Evolutionary conservation across 2,113 vertebrate species (phyloP).

Genomic region (Chinchilla lanigera): DNA sequence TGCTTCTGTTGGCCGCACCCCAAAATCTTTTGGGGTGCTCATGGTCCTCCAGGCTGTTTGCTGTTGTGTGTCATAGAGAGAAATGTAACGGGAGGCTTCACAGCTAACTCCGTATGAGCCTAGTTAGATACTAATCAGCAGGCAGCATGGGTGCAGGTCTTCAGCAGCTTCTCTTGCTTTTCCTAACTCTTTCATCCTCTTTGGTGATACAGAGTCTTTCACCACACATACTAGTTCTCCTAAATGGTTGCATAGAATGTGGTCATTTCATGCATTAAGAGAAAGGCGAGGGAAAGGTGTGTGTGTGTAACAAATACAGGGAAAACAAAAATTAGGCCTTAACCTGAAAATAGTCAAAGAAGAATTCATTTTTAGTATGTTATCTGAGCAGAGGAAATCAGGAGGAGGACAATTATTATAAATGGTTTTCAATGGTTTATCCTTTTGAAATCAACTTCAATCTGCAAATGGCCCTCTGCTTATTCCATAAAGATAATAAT

Average conservation of each 20-base stretch:
- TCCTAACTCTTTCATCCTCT: background rate
- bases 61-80: background rate
- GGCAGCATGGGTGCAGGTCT: background rate
- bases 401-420: constrained; percentile 49
- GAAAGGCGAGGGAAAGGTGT: background rate
- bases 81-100: background rate
- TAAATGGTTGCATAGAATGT: background rate
- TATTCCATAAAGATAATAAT: background rate
- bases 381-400: constrained; percentile 37
- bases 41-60: background rate
- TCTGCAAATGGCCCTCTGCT: constrained; percentile 30
- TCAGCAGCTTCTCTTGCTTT: background rate
- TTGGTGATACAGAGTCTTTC: background rate
- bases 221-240: background rate
- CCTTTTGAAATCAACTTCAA: constrained; percentile 44
- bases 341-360: constrained; percentile 11
- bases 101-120: background rate
- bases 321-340: constrained; percentile 6
- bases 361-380: constrained; percentile 32
- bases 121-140: background rate
- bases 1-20: constrained; percentile 21
- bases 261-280: background rate
- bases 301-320: background rate
- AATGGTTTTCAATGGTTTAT: constrained; percentile 36
- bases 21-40: background rate